Base-by-base conservation (phyloP, 2,888 invertebrate genomes). In the Acrobasis suavella region DNA sequence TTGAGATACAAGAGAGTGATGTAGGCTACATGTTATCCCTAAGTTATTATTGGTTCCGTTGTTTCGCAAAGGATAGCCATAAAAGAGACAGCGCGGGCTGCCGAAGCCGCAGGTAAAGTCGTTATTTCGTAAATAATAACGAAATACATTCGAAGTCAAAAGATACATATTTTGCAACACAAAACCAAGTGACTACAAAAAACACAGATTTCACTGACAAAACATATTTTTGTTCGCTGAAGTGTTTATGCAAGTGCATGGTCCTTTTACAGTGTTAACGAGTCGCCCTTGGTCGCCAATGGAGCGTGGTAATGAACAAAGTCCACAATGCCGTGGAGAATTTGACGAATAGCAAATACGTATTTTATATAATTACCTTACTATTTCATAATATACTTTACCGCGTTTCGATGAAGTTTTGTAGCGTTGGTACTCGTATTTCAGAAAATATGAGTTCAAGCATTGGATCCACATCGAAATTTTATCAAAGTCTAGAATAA, bases 191-290 rank as follows among this genome's bases (percentile, higher is more conserved):
- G 15, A 16, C 17, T n/a, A 54, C 37, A 46, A 32, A 5, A 46
- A 22, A 22, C n/a, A 9, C 15, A 56, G 56, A 56, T 56, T 56
- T 56, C 42, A 56, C 56, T 12, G 39, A 17, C 56, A 42, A 56
- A 39, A 56, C 56, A 56, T 56, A 56, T 56, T 56, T 56, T 56
- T 56, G 56, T 56, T 42, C 12, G 8, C 42, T 42, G 56, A 12
- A 1, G 16, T 42, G 10, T 46, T 56, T 56, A 42, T 56, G 12
- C 22, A 42, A 8, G 56, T 56, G 56, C 56, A 56, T 56, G 46
- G 56, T 46, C 56, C 42, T 56, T 56, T 22, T 46, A 22, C 46
- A 16, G 42, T 56, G 56, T 17, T 17, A 55, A 38, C 42, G 15
- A 37, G 22, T 14, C 56, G 56, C 42, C 56, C 56, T 56, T 56